Conservation (phyloP, 2,113 vertebrate genomes). For the Leptobrachium ailaonicum region DNA sequence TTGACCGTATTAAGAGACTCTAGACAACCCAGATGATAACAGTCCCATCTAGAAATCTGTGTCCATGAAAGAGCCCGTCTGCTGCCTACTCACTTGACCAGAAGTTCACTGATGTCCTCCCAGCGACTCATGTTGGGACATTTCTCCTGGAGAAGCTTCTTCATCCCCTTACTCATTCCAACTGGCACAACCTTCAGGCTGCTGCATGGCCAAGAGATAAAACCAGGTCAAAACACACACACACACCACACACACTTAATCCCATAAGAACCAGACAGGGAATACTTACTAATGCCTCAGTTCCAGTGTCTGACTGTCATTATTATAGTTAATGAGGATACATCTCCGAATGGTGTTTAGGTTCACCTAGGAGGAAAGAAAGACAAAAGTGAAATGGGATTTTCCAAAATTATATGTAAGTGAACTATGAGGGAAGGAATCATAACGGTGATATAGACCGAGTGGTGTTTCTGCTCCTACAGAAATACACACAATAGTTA, state of each 20-base stretch:
- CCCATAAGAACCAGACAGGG: not conserved
- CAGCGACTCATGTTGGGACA: conserved; percentile 90
- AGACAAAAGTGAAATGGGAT: too few species aligned
- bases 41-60: too few species aligned
- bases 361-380: conserved; percentile 69
- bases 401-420: too few species aligned
- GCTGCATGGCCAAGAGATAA: conserved; percentile 57
- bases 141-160: conserved; percentile 90
- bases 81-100: conserved; percentile 76
- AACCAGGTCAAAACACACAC: not conserved
- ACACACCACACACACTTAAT: too few species aligned
- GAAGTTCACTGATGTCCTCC: conserved; percentile 90
- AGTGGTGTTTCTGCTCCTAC: too few species aligned
- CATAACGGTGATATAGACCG: too few species aligned
- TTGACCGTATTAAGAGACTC: too few species aligned
- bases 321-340: conserved; percentile 79
- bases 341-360: conserved; percentile 88
- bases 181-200: conserved; percentile 91
- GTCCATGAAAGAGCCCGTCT: rapidly evolving
- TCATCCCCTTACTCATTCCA: conserved; percentile 86
- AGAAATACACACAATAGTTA: too few species aligned
- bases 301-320: conserved; percentile 73
- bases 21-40: too few species aligned
- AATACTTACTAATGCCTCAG: conserved; percentile 89
- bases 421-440: too few species aligned